A percentile compares a stretch with the other conserved stretches of the same genome.
Evolutionary conservation across 2,113 vertebrate species (phyloP).

Genomic region (Pteronura brasiliensis): DNA sequence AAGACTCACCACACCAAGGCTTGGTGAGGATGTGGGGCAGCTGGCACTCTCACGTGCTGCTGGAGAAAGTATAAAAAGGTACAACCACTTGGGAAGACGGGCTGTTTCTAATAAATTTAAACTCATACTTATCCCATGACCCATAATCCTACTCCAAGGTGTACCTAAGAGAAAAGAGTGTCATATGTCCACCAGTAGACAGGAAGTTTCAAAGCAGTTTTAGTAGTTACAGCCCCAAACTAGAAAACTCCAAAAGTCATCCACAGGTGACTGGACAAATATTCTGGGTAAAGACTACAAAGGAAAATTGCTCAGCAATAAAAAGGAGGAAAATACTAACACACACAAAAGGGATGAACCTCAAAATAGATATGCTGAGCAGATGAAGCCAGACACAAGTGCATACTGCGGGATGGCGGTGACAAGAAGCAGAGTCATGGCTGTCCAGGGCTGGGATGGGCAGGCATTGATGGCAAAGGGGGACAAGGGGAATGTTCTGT

Average conservation of each 20-base stretch:
- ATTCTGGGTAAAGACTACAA: not conserved
- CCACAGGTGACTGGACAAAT: not conserved
- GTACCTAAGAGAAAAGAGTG: not conserved
- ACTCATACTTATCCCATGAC: not conserved
- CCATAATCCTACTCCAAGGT: not conserved
- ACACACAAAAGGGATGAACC: not conserved
- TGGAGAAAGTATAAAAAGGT: not conserved
- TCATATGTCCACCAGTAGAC: not conserved
- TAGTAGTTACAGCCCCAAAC: not conserved
- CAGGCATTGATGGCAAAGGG: not conserved
- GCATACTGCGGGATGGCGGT: rapidly evolving
- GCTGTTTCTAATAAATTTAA: not conserved
- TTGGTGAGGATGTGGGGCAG: rapidly evolving
- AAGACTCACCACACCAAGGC: not conserved
- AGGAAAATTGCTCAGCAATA: not conserved
- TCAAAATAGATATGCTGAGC: not conserved
- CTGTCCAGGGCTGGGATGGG: not conserved
- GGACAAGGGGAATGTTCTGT: not conserved
- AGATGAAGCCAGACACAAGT: not conserved
- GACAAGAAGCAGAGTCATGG: not conserved
- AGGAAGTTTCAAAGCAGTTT: not conserved
- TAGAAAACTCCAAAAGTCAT: not conserved
- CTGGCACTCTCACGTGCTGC: rapidly evolving
- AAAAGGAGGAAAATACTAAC: not conserved
- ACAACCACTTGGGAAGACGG: not conserved